Percentiles rank a stretch among this genome's conserved stretches.
These are phyloP conservation scores for Phylloscopus collybita DNA, from an alignment of 2,797 vertebrate species.

Conservation along the genomic window DNA sequence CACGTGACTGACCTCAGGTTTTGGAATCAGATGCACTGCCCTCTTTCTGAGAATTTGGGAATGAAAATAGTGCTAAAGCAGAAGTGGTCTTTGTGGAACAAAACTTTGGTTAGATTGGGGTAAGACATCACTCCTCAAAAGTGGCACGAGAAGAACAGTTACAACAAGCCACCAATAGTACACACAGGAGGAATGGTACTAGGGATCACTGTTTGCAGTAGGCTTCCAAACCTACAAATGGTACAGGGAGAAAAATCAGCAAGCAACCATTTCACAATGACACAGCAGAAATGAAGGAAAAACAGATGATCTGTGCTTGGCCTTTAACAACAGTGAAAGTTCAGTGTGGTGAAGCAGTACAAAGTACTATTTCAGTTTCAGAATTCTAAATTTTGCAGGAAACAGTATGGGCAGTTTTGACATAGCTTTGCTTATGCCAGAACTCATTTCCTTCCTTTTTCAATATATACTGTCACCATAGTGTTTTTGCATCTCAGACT, in stretches of 20 bases:
- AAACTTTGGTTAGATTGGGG: conserved; percentile 76
- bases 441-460: conserved; percentile 42
- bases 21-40: conserved; percentile 72
- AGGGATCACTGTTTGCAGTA: conserved; percentile 69
- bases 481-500: conserved; percentile 51
- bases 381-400: conserved; percentile 17
- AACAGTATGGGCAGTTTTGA: conserved; percentile 30
- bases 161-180: conserved; percentile 72
- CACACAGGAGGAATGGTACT: conserved; percentile 64
- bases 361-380: not conserved
- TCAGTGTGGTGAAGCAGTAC: conserved; percentile 50
- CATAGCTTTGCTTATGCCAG: conserved; percentile 40
- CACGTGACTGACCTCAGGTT: conserved; percentile 74
- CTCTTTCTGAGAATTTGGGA: conserved; percentile 73
- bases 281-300: conserved; percentile 74
- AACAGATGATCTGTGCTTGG: conserved; percentile 74
- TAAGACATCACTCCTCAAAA: conserved; percentile 69
- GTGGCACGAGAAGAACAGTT: conserved; percentile 70
- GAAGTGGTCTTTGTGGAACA: conserved; percentile 71
- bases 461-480: conserved; percentile 33
- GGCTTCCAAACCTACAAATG: conserved; percentile 85
- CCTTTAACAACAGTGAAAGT: conserved; percentile 71
- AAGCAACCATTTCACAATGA: conserved; percentile 80
- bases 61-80: conserved; percentile 70
- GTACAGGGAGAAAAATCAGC: conserved; percentile 85